phyloP scores from a whole-genome alignment of 2,888 invertebrate genomes.

The Digitonthophagus gazella region DNA sequence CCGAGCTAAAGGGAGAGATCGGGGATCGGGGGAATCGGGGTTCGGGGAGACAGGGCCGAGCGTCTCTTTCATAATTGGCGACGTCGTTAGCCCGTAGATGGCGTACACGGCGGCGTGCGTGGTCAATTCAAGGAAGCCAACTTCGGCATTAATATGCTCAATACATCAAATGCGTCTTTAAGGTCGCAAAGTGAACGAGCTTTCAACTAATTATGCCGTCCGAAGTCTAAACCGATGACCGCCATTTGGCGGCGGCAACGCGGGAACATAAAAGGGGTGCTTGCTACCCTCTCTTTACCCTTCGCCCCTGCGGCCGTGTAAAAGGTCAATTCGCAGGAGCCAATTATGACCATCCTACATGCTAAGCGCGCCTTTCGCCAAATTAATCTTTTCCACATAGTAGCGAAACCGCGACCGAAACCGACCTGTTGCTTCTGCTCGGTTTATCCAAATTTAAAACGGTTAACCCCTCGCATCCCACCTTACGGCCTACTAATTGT shows the following conservation, averaged over 20 bases:
- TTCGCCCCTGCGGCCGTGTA: neutral
- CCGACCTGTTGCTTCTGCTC: neutral
- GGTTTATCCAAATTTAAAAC: slow-evolving; percentile 16
- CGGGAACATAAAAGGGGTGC: neutral
- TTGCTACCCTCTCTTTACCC: slow-evolving; percentile 2
- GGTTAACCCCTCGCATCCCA: slow-evolving; percentile 9
- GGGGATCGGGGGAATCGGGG: slow-evolving; percentile 20
- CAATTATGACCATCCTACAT: slow-evolving; percentile 3
- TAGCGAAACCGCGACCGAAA: neutral
- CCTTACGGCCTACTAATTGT: slow-evolving; percentile 12
- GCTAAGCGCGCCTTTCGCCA: slow-evolving; percentile 8
- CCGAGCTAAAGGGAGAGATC: slow-evolving; percentile 30
- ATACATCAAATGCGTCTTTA: slow-evolving; percentile 46
- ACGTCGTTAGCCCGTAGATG: slow-evolving; percentile 30
- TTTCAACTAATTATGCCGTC: slow-evolving; percentile 49
- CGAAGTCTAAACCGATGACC: slow-evolving; percentile 42
- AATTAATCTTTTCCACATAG: slow-evolving; percentile 12
- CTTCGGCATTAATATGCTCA: slow-evolving; percentile 45
- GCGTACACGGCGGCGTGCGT: slow-evolving; percentile 32
- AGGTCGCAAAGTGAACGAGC: slow-evolving; percentile 46
- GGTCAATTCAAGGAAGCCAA: slow-evolving; percentile 46
- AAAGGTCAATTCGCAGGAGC: slow-evolving; percentile 6
- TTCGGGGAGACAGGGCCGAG: slow-evolving; percentile 16
- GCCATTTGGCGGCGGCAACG: slow-evolving; percentile 1
- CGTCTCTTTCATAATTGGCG: slow-evolving; percentile 38